These are phyloP conservation scores for Craniophora ligustri DNA, from an alignment of 2,888 invertebrate genomes.

Conservation along the genomic window DNA sequence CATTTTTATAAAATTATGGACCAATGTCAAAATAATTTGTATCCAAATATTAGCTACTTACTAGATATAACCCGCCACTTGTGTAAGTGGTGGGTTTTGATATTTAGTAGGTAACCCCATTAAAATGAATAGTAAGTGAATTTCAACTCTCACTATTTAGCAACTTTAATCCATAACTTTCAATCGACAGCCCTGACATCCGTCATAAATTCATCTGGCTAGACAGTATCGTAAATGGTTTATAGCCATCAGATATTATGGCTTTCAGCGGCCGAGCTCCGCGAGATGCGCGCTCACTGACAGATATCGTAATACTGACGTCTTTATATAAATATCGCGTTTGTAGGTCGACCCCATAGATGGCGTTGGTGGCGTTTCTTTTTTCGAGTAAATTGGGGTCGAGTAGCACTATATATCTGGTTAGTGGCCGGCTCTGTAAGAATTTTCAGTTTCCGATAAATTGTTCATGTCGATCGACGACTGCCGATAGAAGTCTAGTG, in stretches of 20 bases:
- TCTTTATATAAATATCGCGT: conserved; percentile 39
- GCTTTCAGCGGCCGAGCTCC: conserved; percentile 58
- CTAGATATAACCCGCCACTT: too few species aligned
- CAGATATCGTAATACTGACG: conserved; percentile 47
- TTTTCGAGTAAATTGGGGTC: too few species aligned
- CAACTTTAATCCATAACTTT: conserved; percentile 37
- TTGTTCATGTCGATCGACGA: too few species aligned
- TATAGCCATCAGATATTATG: conserved; percentile 72
- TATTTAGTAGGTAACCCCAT: neutral
- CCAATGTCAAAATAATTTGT: too few species aligned
- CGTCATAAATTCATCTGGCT: conserved; percentile 70
- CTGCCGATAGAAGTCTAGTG: too few species aligned
- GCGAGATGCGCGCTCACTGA: conserved; percentile 45
- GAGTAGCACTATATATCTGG: too few species aligned
- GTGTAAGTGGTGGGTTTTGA: too few species aligned
- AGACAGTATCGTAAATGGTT: conserved; percentile 77
- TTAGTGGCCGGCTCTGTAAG: too few species aligned
- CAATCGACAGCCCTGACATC: conserved; percentile 47
- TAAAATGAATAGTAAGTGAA: neutral
- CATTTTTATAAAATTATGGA: too few species aligned
- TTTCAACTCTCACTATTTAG: neutral
- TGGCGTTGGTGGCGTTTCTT: conserved; percentile 31
- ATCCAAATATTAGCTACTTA: too few species aligned
- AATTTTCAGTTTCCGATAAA: too few species aligned
- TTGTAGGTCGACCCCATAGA: conserved; percentile 30